Conservation (phyloP, 92 coral and sea anemone species). For the Bergia sp. region DNA sequence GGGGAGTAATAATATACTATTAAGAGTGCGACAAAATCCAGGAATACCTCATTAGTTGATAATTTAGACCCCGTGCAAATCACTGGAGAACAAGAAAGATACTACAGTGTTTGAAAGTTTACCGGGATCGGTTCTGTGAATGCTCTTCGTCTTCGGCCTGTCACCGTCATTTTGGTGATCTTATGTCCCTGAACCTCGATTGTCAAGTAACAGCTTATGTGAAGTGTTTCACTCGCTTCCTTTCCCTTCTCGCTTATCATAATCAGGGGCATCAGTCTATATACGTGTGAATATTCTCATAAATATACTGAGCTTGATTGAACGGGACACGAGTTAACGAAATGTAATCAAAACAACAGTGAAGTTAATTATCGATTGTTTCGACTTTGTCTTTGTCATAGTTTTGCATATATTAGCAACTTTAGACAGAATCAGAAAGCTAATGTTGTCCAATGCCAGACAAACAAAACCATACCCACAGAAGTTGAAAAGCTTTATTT, state of each 20-base stretch:
- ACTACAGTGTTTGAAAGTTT: not conserved
- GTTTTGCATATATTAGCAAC: slow-evolving; percentile 12
- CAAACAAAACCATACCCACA: not conserved
- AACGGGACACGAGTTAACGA: not conserved
- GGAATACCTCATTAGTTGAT: not conserved
- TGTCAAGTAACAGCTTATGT: not conserved
- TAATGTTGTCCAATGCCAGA: not conserved
- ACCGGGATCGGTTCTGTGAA: slow-evolving; percentile 25
- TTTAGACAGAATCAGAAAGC: too few species aligned
- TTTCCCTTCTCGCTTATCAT: slow-evolving; percentile 1
- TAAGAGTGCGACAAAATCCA: not conserved
- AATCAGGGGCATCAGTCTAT: not conserved
- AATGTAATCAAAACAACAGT: slow-evolving; percentile 31
- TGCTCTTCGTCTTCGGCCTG: slow-evolving; percentile 2
- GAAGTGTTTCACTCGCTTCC: not conserved
- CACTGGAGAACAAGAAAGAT: not conserved
- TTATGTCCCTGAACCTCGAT: not conserved
- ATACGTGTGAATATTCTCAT: not conserved
- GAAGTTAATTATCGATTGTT: not conserved
- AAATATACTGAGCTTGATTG: not conserved
- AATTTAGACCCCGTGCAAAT: not conserved
- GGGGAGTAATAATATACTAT: not conserved
- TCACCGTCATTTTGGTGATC: slow-evolving; percentile 1
- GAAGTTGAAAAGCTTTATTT: not conserved
- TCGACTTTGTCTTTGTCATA: not conserved